These are phyloP conservation scores for Rotaria socialis DNA, from an alignment of 2,888 invertebrate species.

Conservation along the genomic window DNA sequence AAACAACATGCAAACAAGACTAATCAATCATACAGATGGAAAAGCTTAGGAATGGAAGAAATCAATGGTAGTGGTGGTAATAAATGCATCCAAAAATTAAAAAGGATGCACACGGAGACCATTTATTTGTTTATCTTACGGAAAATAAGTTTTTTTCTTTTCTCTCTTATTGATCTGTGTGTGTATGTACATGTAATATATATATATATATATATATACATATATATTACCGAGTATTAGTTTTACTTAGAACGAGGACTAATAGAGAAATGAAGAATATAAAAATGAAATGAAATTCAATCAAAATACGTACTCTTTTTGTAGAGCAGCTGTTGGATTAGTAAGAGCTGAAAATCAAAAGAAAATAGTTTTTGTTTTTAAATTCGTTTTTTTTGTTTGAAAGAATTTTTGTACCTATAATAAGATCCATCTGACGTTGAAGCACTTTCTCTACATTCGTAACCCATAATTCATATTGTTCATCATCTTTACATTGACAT, in stretches of 20 bases:
- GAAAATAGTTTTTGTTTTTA: neutral
- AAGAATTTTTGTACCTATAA: neutral
- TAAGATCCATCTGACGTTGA: conserved; percentile 35
- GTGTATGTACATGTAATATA: neutral
- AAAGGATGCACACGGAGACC: neutral
- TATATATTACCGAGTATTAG: neutral
- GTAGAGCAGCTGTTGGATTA: conserved; percentile 32
- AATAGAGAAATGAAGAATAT: neutral
- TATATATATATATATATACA: no score
- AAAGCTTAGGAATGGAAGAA: neutral
- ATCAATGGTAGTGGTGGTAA: no score
- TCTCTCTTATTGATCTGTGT: conserved; percentile 6
- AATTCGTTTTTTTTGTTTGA: no score
- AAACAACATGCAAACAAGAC: neutral
- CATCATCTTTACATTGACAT: conserved; percentile 44
- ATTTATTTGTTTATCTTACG: neutral
- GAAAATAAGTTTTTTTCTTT: neutral
- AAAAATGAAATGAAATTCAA: neutral
- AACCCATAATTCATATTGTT: conserved; percentile 41
- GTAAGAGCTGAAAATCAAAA: neutral
- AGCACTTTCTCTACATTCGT: conserved; percentile 30
- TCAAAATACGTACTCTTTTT: conserved; percentile 14
- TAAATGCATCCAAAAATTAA: neutral
- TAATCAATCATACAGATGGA: neutral
- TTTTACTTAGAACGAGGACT: conserved; percentile 35